phyloP scores from a whole-genome alignment of 2,113 vertebrate genomes.

The Albula goreensis region DNA sequence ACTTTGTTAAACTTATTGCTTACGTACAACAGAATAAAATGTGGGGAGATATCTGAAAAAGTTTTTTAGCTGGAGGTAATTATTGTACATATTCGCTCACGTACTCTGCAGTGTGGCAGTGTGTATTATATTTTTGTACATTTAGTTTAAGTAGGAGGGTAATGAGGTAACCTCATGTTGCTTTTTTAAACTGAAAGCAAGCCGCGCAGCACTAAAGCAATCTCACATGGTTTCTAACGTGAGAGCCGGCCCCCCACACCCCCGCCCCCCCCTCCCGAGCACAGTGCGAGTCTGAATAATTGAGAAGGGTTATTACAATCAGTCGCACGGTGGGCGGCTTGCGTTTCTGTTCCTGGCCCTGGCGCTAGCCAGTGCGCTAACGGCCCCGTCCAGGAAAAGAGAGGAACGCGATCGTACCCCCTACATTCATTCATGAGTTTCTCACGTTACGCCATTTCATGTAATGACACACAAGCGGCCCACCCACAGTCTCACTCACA shows the following conservation, averaged over 20 bases:
- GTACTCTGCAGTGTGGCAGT: too few species aligned
- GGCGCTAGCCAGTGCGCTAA: slow-evolving; percentile 13
- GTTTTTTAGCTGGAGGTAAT: too few species aligned
- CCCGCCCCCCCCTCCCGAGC: too few species aligned
- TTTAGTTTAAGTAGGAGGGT: too few species aligned
- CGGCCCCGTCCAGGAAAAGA: not conserved
- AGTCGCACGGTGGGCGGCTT: not conserved
- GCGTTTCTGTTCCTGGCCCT: slow-evolving; percentile 28
- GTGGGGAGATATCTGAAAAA: too few species aligned
- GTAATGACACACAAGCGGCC: slow-evolving; percentile 27
- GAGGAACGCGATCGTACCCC: slow-evolving; percentile 27
- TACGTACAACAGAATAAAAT: too few species aligned
- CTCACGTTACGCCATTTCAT: slow-evolving; percentile 38
- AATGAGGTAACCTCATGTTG: too few species aligned
- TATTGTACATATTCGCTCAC: too few species aligned
- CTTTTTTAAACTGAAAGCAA: not conserved
- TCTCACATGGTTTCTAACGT: not conserved
- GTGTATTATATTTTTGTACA: too few species aligned
- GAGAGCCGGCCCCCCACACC: not conserved
- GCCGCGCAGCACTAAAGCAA: not conserved
- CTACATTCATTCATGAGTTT: slow-evolving; percentile 51
- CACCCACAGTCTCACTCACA: slow-evolving; percentile 21
- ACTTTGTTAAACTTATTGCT: too few species aligned
- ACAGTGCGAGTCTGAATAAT: not conserved
- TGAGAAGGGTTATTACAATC: slow-evolving; percentile 22